Conservation (phyloP, 2,888 invertebrate genomes). For the Amphipyra berbera region DNA sequence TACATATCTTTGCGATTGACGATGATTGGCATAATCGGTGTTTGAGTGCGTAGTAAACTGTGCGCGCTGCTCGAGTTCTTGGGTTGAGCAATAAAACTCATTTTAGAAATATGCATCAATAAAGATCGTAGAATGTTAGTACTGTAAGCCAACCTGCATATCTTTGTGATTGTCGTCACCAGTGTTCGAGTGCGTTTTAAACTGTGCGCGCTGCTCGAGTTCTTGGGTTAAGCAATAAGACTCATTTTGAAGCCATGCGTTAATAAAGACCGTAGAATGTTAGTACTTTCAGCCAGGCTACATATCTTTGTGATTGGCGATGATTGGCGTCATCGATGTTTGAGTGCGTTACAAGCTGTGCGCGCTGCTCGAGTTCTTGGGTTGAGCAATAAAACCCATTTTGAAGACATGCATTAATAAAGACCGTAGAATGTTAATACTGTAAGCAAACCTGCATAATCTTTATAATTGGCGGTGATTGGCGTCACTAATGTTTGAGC, state of each 20-base stretch:
- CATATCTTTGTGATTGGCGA: conserved; percentile 77
- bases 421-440: conserved; percentile 32
- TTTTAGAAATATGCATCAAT: no score
- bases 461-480: conserved; percentile 73
- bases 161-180: conserved; percentile 78
- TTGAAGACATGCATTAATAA: no score
- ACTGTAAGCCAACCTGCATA: conserved; percentile 79
- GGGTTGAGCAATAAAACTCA: no score
- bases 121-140: conserved; percentile 27
- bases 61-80: conserved; percentile 66
- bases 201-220: conserved; percentile 72
- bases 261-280: conserved; percentile 7
- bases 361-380: conserved; percentile 11
- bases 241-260: no score
- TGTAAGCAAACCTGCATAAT: conserved; percentile 77
- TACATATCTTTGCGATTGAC: conserved; percentile 79
- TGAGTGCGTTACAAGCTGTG: conserved; percentile 79
- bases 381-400: no score
- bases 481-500: conserved; percentile 79
- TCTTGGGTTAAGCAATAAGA: no score
- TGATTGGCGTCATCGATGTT: conserved; percentile 76
- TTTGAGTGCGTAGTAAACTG: conserved; percentile 77
- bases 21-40: conserved; percentile 77
- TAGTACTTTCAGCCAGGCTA: conserved; percentile 72
- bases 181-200: conserved; percentile 78